These are phyloP conservation scores for Manacus vitellinus DNA, from an alignment of 2,113 vertebrate genomes.

Conservation along the genomic window DNA sequence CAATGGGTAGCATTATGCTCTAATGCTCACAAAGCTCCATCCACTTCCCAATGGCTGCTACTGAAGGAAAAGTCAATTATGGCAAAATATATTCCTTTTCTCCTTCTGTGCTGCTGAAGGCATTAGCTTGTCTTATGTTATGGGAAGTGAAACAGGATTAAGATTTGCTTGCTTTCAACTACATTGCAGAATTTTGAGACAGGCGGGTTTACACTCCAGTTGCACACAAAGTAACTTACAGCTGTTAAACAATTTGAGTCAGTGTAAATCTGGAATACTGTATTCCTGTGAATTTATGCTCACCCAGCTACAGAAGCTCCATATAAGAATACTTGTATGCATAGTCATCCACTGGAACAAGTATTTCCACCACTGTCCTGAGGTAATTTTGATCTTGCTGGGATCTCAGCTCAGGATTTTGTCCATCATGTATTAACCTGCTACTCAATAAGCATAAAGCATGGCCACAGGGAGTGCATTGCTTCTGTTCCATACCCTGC, in stretches of 20 bases:
- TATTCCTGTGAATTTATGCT: neutral
- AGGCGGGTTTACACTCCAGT: neutral
- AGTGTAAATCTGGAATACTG: neutral
- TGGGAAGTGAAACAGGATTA: neutral
- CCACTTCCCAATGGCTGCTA: neutral
- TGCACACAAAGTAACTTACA: neutral
- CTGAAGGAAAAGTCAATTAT: neutral
- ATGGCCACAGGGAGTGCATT: neutral
- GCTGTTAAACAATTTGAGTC: neutral
- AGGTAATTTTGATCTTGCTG: neutral
- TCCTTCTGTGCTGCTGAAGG: neutral
- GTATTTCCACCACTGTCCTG: neutral
- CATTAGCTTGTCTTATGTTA: neutral
- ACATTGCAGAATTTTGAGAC: neutral
- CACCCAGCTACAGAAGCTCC: neutral
- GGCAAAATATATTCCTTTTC: neutral
- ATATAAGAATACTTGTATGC: fast-evolving
- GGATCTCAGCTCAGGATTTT: neutral
- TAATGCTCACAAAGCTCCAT: neutral
- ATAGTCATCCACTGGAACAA: fast-evolving
- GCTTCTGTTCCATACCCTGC: neutral
- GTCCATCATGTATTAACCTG: neutral
- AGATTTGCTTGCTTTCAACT: neutral
- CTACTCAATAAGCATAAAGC: neutral
- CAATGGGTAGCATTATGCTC: neutral